Evolutionary conservation across 1,140 invertebrate species (phyloP), one percentile per base, ranked within the genome.

Genomic region (Ladona fulva): DNA sequence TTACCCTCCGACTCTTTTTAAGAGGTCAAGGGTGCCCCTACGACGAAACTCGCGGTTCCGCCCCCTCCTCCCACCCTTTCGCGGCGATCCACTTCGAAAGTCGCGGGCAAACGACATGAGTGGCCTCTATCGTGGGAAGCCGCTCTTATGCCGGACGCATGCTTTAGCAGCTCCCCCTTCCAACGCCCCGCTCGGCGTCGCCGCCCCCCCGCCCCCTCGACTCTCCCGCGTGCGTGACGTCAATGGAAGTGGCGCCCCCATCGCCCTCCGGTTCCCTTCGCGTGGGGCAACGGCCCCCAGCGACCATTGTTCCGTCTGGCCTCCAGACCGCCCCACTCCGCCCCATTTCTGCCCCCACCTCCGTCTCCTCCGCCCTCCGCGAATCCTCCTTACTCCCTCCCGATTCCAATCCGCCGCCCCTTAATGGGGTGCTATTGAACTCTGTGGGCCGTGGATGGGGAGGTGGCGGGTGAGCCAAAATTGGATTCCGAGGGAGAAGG

Each of bases 401-500:
- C 52, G 5, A 66, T 66, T 66, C 52, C 52, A 12, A 66, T 66
- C 52, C 52, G 12, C 52, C 52, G 14, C 52, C 52, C n/a, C n/a
- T 66, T 66, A 66, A 66, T 66, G n/a, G 52, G 52, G 52, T 66
- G 52, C 52, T 66, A 66, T 66, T 66, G 52, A 66, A 66, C 52
- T 66, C 52, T 66, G 52, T 22, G n/a, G n/a, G n/a, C n/a, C n/a
- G n/a, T n/a, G n/a, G n/a, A n/a, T n/a, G n/a, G n/a, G n/a, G n/a
- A n/a, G n/a, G n/a, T n/a, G n/a, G n/a, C n/a, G n/a, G n/a, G n/a
- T n/a, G n/a, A n/a, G n/a, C n/a, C n/a, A n/a, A n/a, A n/a, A n/a
- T n/a, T n/a, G n/a, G n/a, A n/a, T n/a, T n/a, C n/a, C n/a, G n/a
- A n/a, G n/a, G n/a, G n/a, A n/a, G n/a, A n/a, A n/a, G n/a, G n/a